These are phyloP conservation scores for Aphelenchoides fujianensis DNA, from an alignment of 1,140 invertebrate species.

Conservation along the genomic window DNA sequence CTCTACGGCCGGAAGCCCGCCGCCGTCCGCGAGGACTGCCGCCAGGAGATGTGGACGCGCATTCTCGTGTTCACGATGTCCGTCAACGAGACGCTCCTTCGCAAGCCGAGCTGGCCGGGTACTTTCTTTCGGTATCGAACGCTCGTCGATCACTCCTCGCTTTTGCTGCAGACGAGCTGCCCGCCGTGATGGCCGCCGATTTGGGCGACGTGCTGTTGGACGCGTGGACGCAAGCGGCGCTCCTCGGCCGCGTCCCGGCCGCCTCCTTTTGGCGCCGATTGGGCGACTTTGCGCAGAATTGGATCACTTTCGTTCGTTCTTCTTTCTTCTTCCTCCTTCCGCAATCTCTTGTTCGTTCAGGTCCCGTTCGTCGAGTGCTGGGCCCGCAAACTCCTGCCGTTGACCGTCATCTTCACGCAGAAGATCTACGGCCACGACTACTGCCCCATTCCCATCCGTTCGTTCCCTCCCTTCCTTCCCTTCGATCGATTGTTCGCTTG, in stretches of 20 bases:
- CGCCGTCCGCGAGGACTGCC: constrained; percentile 36
- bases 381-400: constrained; percentile 50
- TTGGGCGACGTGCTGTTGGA: neutral
- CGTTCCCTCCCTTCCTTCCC: constrained; percentile 10
- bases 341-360: constrained; percentile 31
- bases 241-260: neutral
- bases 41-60: constrained; percentile 45
- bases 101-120: neutral
- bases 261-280: constrained; percentile 7
- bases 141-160: neutral
- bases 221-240: neutral
- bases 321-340: neutral
- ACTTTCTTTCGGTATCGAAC: neutral
- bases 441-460: constrained; percentile 43
- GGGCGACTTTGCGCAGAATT: constrained; percentile 29
- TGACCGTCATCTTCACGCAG: constrained; percentile 48
- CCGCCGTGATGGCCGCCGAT: constrained; percentile 6
- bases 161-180: neutral
- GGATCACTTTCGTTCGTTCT: constrained; percentile 51
- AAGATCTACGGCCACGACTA: constrained; percentile 50
- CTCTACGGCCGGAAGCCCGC: constrained; percentile 14
- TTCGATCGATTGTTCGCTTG: neutral
- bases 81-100: constrained; percentile 30
- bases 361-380: constrained; percentile 58
- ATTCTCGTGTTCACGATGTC: constrained; percentile 37